A percentile compares a stretch with the other conserved stretches of the same genome.
Evolutionary conservation across 2,113 vertebrate species (phyloP).

Genomic region (Alexandromys fortis): DNA sequence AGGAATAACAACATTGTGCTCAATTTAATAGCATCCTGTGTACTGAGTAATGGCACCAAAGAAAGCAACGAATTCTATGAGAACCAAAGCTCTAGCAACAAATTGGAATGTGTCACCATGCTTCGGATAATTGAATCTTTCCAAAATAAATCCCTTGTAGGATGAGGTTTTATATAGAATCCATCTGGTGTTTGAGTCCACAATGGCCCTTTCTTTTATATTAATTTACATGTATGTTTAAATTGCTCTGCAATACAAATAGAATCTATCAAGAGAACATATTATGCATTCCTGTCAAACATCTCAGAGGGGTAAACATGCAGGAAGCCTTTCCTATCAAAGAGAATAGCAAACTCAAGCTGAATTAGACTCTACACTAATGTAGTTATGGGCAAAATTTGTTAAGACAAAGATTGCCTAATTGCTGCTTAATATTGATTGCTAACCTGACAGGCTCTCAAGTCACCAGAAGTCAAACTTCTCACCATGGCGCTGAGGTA

Average conservation of each 20-base stretch:
- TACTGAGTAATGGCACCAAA: not conserved
- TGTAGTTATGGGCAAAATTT: not conserved
- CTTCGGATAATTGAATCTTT: constrained; percentile 58
- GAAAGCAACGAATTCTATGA: not conserved
- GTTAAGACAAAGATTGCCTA: constrained; percentile 7
- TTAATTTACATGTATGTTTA: not conserved
- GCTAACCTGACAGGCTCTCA: not conserved
- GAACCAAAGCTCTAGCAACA: constrained; percentile 39
- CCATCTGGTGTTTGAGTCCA: constrained; percentile 43
- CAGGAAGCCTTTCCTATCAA: not conserved
- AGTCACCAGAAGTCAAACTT: not conserved
- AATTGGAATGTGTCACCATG: constrained; percentile 22
- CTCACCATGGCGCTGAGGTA: not conserved
- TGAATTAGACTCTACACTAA: constrained; percentile 15
- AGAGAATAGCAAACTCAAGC: constrained; percentile 54
- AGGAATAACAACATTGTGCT: constrained; percentile 27
- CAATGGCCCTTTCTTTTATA: constrained; percentile 36
- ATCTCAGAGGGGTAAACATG: not conserved
- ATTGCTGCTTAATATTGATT: not conserved
- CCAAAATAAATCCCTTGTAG: constrained; percentile 38
- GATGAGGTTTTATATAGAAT: constrained; percentile 55
- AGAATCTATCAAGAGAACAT: not conserved
- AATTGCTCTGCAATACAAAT: not conserved
- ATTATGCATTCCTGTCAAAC: constrained; percentile 1
- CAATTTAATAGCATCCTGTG: not conserved